Base-by-base conservation (phyloP, 1,140 invertebrate genomes). In the Muscidifurax raptorellus region DNA sequence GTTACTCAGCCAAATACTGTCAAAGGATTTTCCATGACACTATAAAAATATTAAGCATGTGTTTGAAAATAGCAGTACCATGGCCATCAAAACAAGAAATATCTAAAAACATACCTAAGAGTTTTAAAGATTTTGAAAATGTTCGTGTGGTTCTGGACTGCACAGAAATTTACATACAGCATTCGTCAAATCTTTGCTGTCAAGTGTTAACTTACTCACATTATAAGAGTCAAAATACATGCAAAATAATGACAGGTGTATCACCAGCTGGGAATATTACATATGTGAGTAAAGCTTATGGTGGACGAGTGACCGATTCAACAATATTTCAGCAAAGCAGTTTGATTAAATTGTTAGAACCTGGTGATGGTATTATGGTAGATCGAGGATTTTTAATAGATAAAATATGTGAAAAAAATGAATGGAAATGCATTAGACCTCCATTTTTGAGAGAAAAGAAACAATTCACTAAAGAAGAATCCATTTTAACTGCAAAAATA, bases 221-320 rank as follows among this genome's bases (percentile, higher is more conserved):
- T 30, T 92, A 93, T 77, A 91, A 92, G 84, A 66, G 75, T 0
- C 1, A 22, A 67, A 28, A 85, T 71, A 92, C 90, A 18, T 84
- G 86, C 25, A 93, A 92, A 87, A 80, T 88, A 36, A 86, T 93
- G 76, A 89, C 90, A 30, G 89, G 89, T 9, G 88, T 93, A 67
- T 85, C 89, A 66, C 91, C 91, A 66, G 88, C 84, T 27, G 91
- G 90, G 15, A 80, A 87, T 36, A 89, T 91, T 83, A 84, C 84
- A 28, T 93, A 88, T 86, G 59, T 92, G 7, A 89, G 87, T 18
- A 81, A 88, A 32, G 69, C 77, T 18, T 92, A 88, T 87, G 91
- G 90, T 6, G 91, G 90, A 10, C 84, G 87, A 75, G 36, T 85
- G 12, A 89, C 89, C 22, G 91, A 92, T 84, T 89, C 88, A 85